Evolutionary conservation across 2,113 vertebrate species (phyloP).

Genomic region (Montifringilla adamsi): DNA sequence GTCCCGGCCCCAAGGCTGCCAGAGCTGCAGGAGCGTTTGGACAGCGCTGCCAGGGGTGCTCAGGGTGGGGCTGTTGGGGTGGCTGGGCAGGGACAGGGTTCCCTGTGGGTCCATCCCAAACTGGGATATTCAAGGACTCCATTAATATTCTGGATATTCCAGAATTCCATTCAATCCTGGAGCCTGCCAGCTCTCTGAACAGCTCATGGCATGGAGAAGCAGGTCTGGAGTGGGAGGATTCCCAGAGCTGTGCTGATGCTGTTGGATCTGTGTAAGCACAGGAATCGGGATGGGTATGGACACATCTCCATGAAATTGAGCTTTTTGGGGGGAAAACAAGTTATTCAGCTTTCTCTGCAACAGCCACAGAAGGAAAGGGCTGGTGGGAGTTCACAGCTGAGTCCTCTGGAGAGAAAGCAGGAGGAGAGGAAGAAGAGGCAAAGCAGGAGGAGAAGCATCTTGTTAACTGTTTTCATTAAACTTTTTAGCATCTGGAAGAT

Average conservation of each 20-base stretch:
- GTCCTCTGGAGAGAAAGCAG: neutral
- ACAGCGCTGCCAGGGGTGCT: neutral
- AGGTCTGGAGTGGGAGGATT: neutral
- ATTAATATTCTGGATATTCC: neutral
- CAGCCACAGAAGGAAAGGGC: neutral
- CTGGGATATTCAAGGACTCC: neutral
- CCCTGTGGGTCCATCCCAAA: neutral
- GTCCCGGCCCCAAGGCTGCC: neutral
- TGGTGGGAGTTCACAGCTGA: neutral
- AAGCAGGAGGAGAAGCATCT: neutral
- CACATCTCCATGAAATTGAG: neutral
- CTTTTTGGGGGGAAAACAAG: rapidly evolving
- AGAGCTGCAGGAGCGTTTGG: neutral
- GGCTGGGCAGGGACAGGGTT: neutral
- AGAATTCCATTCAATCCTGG: neutral
- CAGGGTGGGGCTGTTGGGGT: neutral
- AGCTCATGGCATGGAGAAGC: neutral
- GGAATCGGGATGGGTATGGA: rapidly evolving
- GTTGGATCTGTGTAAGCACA: neutral
- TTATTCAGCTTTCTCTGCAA: neutral
- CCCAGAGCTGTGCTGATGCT: neutral
- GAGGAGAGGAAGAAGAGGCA: neutral
- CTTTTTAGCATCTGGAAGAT: neutral
- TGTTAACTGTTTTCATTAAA: neutral
- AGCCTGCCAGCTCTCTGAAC: neutral